A percentile compares a stretch with the other conserved stretches of the same genome.
phyloP scores from a whole-genome alignment of 2,888 invertebrate genomes.

The Pyrrhosoma nymphula region DNA sequence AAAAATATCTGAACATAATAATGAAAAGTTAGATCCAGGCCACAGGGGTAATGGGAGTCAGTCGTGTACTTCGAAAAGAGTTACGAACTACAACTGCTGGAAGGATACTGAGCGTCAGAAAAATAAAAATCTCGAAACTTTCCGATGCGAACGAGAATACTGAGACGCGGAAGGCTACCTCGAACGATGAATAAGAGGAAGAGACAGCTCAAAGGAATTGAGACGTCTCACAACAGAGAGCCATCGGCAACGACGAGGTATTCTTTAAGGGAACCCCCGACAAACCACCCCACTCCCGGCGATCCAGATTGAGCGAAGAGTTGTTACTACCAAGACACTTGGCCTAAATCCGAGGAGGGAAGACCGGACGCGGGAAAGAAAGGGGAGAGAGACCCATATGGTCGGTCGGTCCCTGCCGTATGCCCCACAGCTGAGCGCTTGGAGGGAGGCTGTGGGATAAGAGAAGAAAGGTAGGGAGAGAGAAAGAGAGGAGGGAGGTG shows the following conservation, averaged over 20 bases:
- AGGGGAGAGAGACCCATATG: background rate
- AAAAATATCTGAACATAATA: no score
- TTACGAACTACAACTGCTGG: no score
- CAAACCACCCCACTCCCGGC: background rate
- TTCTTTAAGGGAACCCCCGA: background rate
- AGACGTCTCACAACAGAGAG: background rate
- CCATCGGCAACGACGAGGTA: background rate
- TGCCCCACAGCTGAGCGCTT: constrained; percentile 19
- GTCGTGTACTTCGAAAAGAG: no score
- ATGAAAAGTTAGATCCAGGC: no score
- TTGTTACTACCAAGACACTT: background rate
- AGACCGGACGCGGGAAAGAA: background rate
- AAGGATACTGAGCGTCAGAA: no score
- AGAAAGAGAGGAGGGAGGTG: background rate
- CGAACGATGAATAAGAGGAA: background rate
- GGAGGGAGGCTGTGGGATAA: background rate
- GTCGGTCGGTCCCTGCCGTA: background rate
- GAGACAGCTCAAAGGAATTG: background rate
- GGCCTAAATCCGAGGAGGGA: constrained; percentile 3
- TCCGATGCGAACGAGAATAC: no score
- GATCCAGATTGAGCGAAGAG: background rate
- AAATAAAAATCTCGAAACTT: no score
- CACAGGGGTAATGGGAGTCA: no score
- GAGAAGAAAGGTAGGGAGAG: background rate
- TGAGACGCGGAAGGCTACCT: background rate